Percentiles rank a stretch among this genome's conserved stretches.
phyloP scores from a whole-genome alignment of 2,113 vertebrate genomes.

The Equus quagga region DNA sequence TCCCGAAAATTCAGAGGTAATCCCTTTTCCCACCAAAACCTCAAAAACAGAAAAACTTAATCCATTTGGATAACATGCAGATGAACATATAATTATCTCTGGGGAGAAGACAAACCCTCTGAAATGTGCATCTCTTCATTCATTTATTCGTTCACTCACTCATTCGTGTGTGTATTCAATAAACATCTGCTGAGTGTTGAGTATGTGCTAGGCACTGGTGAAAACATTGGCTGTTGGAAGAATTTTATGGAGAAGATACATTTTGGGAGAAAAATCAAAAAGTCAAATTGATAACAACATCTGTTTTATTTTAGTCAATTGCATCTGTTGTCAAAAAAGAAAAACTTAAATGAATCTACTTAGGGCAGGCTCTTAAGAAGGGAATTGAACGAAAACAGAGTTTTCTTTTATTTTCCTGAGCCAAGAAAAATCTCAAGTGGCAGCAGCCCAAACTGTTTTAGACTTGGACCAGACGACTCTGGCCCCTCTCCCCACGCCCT shows the following conservation, averaged over 20 bases:
- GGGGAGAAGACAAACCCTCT: slow-evolving; percentile 11
- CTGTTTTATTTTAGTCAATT: slow-evolving; percentile 74
- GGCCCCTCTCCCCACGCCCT: neutral
- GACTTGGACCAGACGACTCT: neutral
- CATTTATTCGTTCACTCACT: slow-evolving; percentile 9
- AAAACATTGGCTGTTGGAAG: slow-evolving; percentile 24
- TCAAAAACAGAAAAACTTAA: neutral
- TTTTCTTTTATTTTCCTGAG: neutral
- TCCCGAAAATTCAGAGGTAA: neutral
- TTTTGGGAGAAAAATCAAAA: slow-evolving; percentile 66
- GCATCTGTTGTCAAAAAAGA: slow-evolving; percentile 67
- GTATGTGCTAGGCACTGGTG: neutral
- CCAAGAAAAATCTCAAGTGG: neutral
- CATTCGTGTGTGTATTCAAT: slow-evolving; percentile 16
- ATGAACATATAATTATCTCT: slow-evolving; percentile 38
- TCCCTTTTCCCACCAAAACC: neutral
- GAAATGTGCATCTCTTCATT: slow-evolving; percentile 34
- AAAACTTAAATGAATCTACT: slow-evolving; percentile 25
- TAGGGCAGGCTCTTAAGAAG: neutral
- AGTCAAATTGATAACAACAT: slow-evolving; percentile 68
- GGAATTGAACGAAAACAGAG: neutral
- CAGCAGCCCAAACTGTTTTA: neutral
- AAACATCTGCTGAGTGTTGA: slow-evolving; percentile 36
- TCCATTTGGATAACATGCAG: neutral
- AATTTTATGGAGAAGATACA: slow-evolving; percentile 64